Percentiles rank a stretch among this genome's conserved stretches.
Evolutionary conservation across 2,888 invertebrate species (phyloP).

Genomic region (Ectemnius continuus): DNA sequence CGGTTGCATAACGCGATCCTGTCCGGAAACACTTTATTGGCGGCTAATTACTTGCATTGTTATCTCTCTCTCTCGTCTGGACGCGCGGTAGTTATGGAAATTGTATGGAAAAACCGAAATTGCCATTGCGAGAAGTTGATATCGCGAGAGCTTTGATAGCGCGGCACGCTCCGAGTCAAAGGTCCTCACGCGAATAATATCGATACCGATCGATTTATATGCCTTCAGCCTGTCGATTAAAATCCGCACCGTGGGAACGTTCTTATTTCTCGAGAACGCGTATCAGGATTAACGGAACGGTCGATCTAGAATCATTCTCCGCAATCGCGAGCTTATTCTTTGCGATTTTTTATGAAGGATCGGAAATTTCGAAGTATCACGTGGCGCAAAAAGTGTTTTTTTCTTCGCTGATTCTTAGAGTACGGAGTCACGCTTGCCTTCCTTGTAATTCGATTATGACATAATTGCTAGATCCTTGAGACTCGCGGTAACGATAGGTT

Average conservation of each 20-base stretch:
- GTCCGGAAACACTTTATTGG: constrained; percentile 58
- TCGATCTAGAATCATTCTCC: neutral
- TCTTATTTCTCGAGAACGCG: neutral
- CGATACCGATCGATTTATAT: too few species aligned
- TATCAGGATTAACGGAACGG: neutral
- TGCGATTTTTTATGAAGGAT: neutral
- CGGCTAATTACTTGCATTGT: constrained; percentile 56
- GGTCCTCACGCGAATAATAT: too few species aligned
- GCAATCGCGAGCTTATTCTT: neutral
- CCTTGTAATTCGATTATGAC: constrained; percentile 53
- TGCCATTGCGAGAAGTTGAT: constrained; percentile 20
- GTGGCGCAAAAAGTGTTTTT: too few species aligned
- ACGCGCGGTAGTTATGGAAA: constrained; percentile 50
- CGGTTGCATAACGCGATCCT: constrained; percentile 44
- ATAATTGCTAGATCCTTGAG: constrained; percentile 54
- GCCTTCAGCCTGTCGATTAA: too few species aligned
- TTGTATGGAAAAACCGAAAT: constrained; percentile 39
- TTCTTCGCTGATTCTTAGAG: too few species aligned
- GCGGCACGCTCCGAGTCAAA: too few species aligned
- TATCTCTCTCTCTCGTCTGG: constrained; percentile 30
- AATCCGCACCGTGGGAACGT: neutral
- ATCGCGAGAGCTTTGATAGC: neutral
- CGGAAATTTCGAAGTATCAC: too few species aligned
- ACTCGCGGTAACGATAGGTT: constrained; percentile 51
- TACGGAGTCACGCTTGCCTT: neutral